Conservation (phyloP, 2,797 vertebrate species). For the Anabas testudineus region DNA sequence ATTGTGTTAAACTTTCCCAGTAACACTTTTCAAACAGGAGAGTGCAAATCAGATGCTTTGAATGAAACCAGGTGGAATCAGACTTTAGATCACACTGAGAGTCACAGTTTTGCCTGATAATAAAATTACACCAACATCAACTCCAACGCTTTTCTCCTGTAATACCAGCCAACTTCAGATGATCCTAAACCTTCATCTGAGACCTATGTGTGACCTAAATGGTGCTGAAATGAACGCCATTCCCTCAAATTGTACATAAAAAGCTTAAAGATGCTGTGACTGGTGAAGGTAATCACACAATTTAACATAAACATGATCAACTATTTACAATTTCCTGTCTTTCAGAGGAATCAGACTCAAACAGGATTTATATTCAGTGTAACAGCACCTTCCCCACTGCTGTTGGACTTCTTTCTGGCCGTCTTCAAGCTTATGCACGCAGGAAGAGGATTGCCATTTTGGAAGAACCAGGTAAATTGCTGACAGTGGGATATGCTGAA, state of each 20-base stretch:
- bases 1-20: constrained; percentile 81
- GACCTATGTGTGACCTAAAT: constrained; percentile 2
- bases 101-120: constrained; percentile 79
- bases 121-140: constrained; percentile 68
- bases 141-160: constrained; percentile 26
- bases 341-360: constrained; percentile 65
- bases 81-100: constrained; percentile 73
- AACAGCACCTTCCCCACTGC: constrained; percentile 89
- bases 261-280: neutral
- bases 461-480: constrained; percentile 89
- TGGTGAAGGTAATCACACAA: constrained; percentile 5
- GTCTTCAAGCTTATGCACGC: constrained; percentile 88
- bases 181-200: constrained; percentile 16
- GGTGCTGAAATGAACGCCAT: constrained; percentile 3
- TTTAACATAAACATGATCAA: constrained; percentile 18
- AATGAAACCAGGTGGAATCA: constrained; percentile 72
- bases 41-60: constrained; percentile 71
- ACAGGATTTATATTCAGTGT: constrained; percentile 86
- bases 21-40: constrained; percentile 73
- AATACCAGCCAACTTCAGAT: constrained; percentile 1
- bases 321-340: constrained; percentile 35
- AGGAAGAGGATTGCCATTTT: constrained; percentile 91
- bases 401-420: constrained; percentile 90
- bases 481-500: neutral
- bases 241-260: neutral